Conservation (phyloP, 1,140 invertebrate species). For the Lepidurus arcticus region DNA sequence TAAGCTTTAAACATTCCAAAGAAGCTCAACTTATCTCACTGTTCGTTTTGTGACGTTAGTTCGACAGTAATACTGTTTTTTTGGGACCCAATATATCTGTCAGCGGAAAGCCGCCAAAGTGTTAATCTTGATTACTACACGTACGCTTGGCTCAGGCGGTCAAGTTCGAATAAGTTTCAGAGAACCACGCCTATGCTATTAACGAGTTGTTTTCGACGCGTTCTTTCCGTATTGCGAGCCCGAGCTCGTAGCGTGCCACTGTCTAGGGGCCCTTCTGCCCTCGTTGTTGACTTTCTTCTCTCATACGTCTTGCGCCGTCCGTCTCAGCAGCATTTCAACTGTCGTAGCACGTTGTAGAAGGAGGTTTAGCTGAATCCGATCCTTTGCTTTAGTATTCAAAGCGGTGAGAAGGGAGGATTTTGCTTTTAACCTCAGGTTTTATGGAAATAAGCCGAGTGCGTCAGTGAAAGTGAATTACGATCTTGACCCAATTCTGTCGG, state of each 20-base stretch:
- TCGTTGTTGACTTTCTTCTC: neutral
- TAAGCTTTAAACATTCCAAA: neutral
- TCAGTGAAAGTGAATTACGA: slow-evolving; percentile 3
- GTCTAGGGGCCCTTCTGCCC: neutral
- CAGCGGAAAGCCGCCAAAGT: neutral
- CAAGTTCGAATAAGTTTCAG: neutral
- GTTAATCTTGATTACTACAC: neutral
- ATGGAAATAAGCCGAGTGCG: neutral
- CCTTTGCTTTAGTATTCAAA: neutral
- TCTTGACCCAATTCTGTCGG: neutral
- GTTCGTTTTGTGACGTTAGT: neutral
- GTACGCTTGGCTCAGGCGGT: neutral
- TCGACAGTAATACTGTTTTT: neutral
- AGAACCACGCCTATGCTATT: slow-evolving; percentile 1
- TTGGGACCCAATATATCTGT: neutral
- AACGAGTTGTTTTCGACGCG: neutral
- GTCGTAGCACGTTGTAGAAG: neutral
- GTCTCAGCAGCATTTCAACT: neutral
- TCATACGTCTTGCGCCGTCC: neutral
- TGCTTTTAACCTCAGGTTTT: slow-evolving; percentile 1
- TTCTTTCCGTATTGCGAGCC: neutral
- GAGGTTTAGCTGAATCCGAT: neutral
- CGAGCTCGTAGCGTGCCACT: neutral
- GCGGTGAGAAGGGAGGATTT: neutral
- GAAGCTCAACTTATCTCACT: neutral